Percentiles rank a stretch among this genome's conserved stretches.
Conservation (phyloP, 37 sponge, comb jelly and placozoan species). For the Haliclona indistincta region DNA sequence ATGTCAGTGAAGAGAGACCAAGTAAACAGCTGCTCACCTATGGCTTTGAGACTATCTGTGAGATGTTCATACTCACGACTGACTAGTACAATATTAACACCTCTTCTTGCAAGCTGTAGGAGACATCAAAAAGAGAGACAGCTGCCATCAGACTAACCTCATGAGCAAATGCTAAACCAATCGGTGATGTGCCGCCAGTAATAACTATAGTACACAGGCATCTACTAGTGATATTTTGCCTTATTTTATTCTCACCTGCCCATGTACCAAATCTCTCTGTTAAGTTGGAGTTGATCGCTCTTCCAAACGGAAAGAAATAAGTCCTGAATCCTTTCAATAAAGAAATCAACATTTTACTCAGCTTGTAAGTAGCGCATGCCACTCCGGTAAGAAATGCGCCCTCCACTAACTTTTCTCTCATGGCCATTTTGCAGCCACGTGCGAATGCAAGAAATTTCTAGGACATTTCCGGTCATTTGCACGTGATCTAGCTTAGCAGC, state of each 20-base stretch:
- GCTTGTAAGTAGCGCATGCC: slow-evolving; percentile 24
- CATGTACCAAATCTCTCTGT: slow-evolving; percentile 56
- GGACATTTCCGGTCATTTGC: background rate
- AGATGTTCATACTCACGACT: slow-evolving; percentile 64
- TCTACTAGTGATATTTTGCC: background rate
- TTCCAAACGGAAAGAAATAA: slow-evolving; percentile 48
- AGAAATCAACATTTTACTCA: background rate
- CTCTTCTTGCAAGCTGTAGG: slow-evolving; percentile 63
- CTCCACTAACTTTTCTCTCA: slow-evolving; percentile 11
- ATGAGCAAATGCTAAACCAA: slow-evolving; percentile 79
- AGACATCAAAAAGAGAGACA: background rate
- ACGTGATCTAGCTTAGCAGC: background rate
- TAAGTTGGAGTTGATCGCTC: slow-evolving; percentile 5
- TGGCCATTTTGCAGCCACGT: too few relatives aligned
- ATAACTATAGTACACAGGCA: slow-evolving; percentile 34
- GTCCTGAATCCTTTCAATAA: slow-evolving; percentile 42
- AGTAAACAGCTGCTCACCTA: slow-evolving; percentile 46
- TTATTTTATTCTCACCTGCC: slow-evolving; percentile 41
- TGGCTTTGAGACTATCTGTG: slow-evolving; percentile 34
- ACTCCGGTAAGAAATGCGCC: slow-evolving; percentile 46
- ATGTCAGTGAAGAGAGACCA: background rate
- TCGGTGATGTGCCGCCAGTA: slow-evolving; percentile 68
- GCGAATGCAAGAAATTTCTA: too few relatives aligned
- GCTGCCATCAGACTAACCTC: slow-evolving; percentile 41
- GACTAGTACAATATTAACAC: slow-evolving; percentile 67